Evolutionary conservation across 2,113 vertebrate genomes (phyloP).

Genomic region (Halcyon senegalensis): DNA sequence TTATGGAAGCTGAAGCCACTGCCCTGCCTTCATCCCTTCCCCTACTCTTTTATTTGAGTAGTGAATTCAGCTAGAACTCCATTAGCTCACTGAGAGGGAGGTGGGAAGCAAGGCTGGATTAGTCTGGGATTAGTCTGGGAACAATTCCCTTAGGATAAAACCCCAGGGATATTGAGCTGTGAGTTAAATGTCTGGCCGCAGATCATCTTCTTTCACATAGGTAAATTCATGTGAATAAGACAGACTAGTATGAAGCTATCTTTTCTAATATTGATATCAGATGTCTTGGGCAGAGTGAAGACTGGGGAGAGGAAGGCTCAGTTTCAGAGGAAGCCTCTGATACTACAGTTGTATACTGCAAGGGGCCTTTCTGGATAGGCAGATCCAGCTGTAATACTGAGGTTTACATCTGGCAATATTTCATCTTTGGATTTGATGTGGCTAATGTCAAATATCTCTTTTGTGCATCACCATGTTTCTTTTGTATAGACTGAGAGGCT

Average conservation of each 20-base stretch:
- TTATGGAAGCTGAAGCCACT: neutral
- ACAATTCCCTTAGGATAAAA: neutral
- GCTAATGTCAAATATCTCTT: neutral
- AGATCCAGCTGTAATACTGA: neutral
- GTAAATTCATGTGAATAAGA: neutral
- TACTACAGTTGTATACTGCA: neutral
- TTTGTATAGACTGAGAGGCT: neutral
- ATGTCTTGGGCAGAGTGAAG: neutral
- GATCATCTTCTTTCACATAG: neutral
- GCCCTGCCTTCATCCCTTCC: neutral
- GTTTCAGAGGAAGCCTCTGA: neutral
- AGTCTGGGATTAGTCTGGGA: neutral
- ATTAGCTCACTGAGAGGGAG: neutral
- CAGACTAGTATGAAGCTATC: neutral
- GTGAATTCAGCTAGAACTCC: neutral
- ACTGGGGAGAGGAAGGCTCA: neutral
- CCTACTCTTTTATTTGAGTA: neutral
- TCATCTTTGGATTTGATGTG: neutral
- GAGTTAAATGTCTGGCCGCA: neutral
- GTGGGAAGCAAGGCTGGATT: neutral
- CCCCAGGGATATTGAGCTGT: neutral
- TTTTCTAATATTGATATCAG: neutral
- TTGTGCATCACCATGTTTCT: neutral
- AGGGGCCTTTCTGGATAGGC: neutral
- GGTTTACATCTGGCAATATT: neutral